Percentiles rank a stretch among this genome's conserved stretches.
Conservation (phyloP, 2,797 vertebrate species). For the Coilia nasus region DNA sequence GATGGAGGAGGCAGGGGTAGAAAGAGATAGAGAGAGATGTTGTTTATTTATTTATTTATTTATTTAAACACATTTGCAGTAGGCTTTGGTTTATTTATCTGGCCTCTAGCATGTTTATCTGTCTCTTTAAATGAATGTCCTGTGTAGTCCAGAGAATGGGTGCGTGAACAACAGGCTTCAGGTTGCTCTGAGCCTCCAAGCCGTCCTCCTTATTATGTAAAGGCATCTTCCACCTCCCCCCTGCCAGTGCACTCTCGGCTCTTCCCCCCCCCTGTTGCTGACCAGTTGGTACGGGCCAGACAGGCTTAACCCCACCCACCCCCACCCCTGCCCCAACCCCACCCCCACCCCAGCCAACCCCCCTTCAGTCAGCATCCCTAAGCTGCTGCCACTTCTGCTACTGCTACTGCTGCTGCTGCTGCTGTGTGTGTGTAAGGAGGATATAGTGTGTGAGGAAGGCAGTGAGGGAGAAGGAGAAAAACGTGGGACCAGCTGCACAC, state of each 20-base stretch:
- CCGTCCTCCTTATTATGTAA: constrained; percentile 6
- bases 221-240: constrained; percentile 16
- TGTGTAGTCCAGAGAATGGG: not conserved
- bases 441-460: not conserved
- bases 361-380: not conserved
- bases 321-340: too few species aligned
- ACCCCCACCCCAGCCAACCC: too few species aligned
- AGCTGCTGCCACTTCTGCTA: not conserved
- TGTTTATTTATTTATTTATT: too few species aligned
- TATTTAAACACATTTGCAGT: too few species aligned
- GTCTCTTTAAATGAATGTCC: too few species aligned
- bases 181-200: not conserved
- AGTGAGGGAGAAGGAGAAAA: not conserved
- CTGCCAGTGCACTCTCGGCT: not conserved
- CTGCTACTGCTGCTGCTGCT: not conserved
- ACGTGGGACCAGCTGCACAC: not conserved
- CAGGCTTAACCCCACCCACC: not conserved
- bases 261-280: not conserved
- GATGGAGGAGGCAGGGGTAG: too few species aligned
- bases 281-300: constrained; percentile 6
- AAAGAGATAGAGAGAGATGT: too few species aligned
- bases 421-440: not conserved
- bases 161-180: constrained; percentile 11
- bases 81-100: too few species aligned
- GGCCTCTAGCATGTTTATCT: too few species aligned